Conservation (phyloP, 2,797 vertebrate genomes). For the Lagorchestes hirsutus region DNA sequence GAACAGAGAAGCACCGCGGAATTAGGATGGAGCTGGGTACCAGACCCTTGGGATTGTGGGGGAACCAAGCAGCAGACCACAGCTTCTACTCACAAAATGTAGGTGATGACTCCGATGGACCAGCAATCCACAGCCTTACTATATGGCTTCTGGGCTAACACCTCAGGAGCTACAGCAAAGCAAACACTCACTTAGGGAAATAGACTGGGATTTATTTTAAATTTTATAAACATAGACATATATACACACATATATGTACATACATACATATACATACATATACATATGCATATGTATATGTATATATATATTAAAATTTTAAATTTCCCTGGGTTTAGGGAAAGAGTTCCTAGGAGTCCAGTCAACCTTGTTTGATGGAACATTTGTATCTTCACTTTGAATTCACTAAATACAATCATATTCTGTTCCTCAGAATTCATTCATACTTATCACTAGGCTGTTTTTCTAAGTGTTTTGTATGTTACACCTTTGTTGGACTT, state of each 20-base stretch:
- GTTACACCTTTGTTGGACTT: not conserved
- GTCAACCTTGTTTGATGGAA: not conserved
- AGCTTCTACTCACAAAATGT: conserved; percentile 93
- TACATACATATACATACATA: too few species aligned
- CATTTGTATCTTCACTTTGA: not conserved
- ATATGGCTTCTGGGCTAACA: conserved; percentile 95
- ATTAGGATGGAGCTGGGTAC: not conserved
- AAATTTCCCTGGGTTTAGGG: not conserved
- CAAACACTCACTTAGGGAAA: conserved; percentile 62
- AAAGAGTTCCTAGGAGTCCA: not conserved
- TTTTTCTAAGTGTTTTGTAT: not conserved
- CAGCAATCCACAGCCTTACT: conserved; percentile 98
- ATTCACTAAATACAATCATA: not conserved
- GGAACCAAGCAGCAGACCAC: not conserved
- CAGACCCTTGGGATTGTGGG: not conserved
- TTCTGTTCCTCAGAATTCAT: not conserved
- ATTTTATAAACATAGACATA: too few species aligned
- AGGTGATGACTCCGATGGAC: conserved; percentile 98
- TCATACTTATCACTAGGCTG: not conserved
- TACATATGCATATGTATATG: too few species aligned
- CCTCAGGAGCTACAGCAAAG: conserved; percentile 91
- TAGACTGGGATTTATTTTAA: too few species aligned
- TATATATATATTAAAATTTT: too few species aligned
- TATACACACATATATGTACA: too few species aligned
- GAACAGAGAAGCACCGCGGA: not conserved